Evolutionary conservation across 2,888 invertebrate species (phyloP).

Genomic region (Lymantria dispar): DNA sequence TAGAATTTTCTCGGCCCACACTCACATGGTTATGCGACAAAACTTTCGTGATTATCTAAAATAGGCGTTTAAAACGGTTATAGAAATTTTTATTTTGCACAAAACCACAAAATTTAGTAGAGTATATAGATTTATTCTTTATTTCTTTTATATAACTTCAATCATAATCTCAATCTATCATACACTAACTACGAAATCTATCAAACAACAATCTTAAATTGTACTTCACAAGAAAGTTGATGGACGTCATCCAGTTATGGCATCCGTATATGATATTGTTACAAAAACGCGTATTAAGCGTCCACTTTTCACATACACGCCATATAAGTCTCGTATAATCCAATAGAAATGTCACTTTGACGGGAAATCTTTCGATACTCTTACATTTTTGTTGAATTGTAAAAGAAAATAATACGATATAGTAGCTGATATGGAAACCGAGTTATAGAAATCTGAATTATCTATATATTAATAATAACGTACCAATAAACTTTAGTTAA

Average conservation of each 20-base stretch:
- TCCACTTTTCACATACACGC: constrained; percentile 66
- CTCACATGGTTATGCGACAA: no score
- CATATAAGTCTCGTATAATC: constrained; percentile 58
- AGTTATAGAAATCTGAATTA: no score
- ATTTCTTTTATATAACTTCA: constrained; percentile 26
- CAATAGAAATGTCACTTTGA: constrained; percentile 57
- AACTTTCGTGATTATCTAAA: no score
- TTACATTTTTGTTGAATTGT: constrained; percentile 30
- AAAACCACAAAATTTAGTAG: no score
- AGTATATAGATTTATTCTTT: not conserved
- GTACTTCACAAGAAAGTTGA: constrained; percentile 56
- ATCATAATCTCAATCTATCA: constrained; percentile 26
- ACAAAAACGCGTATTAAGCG: constrained; percentile 58
- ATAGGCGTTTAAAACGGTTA: no score
- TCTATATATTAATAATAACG: no score
- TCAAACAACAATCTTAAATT: constrained; percentile 30
- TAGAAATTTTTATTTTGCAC: no score
- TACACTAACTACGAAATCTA: constrained; percentile 23
- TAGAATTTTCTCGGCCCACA: no score
- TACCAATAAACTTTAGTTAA: no score
- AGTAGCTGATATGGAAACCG: no score
- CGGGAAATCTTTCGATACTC: constrained; percentile 51
- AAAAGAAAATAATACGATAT: constrained; percentile 27
- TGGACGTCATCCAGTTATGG: constrained; percentile 61
- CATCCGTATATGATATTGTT: constrained; percentile 66